phyloP scores from a whole-genome alignment of 2,113 vertebrate genomes.

The Platycercus adscitus region DNA sequence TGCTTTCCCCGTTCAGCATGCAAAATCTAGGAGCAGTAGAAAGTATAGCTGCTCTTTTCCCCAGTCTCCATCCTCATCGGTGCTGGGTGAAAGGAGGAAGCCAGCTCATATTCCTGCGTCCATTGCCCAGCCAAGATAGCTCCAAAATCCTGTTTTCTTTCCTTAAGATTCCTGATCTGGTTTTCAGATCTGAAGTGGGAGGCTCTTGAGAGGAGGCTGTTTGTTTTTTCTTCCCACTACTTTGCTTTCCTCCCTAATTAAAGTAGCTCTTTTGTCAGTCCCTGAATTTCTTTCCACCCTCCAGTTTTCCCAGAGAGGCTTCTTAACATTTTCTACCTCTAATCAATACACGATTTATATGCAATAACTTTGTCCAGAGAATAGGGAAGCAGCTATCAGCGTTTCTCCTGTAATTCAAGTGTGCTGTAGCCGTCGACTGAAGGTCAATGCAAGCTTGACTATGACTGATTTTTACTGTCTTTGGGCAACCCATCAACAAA shows the following conservation, averaged over 20 bases:
- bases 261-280: not conserved
- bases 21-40: not conserved
- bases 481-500: slow-evolving; percentile 39
- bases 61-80: not conserved
- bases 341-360: slow-evolving; percentile 28
- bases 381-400: not conserved
- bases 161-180: not conserved
- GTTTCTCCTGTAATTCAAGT: not conserved
- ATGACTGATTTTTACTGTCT: slow-evolving; percentile 49
- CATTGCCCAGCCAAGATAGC: not conserved
- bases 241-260: not conserved
- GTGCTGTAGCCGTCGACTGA: not conserved
- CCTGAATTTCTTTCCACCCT: not conserved
- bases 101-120: not conserved
- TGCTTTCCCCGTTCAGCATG: fast-evolving
- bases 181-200: not conserved
- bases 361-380: not conserved
- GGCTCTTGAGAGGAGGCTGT: not conserved
- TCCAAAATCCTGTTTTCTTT: not conserved
- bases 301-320: not conserved
- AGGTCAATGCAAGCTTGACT: slow-evolving; percentile 29
- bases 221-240: not conserved
- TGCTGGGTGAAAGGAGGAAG: not conserved
- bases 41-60: not conserved
- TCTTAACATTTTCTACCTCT: not conserved